A percentile compares a stretch with the other conserved stretches of the same genome.
phyloP scores from a whole-genome alignment of 2,797 vertebrate species.

The Siniperca scherzeri region DNA sequence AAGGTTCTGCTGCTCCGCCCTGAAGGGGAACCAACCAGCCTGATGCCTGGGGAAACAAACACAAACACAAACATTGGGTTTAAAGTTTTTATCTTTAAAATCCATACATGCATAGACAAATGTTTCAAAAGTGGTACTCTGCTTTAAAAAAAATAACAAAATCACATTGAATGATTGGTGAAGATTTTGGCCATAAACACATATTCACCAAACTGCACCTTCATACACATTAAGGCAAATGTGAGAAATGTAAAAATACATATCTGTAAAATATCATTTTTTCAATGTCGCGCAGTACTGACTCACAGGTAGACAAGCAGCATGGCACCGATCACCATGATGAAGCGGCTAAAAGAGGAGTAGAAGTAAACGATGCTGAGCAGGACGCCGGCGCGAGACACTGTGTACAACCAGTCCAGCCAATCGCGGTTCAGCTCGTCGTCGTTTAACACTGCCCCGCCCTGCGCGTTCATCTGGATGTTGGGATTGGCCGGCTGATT shows the following conservation, averaged over 20 bases:
- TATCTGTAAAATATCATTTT: background rate
- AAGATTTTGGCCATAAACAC: background rate
- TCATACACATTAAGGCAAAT: background rate
- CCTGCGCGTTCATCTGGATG: constrained; percentile 97
- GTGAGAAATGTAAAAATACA: background rate
- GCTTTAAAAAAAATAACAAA: background rate
- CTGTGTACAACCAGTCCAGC: constrained; percentile 97
- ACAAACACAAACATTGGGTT: constrained; percentile 13
- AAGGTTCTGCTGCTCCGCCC: constrained; percentile 89
- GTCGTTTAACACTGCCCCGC: constrained; percentile 92
- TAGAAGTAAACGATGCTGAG: constrained; percentile 99
- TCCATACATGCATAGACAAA: background rate
- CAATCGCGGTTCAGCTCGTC: constrained; percentile 97
- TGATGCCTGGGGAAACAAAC: constrained; percentile 75
- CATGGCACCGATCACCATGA: constrained; percentile 97
- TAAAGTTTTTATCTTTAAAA: background rate
- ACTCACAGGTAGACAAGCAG: constrained; percentile 97
- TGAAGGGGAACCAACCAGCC: constrained; percentile 94
- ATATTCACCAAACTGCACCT: background rate
- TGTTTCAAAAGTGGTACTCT: background rate
- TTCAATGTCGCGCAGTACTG: background rate
- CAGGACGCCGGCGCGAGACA: constrained; percentile 93
- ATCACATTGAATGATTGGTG: background rate
- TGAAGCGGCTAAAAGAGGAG: constrained; percentile 96
- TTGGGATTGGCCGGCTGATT: constrained; percentile 91